phyloP scores from a whole-genome alignment of 2,888 invertebrate species.

The Salticus scenicus region DNA sequence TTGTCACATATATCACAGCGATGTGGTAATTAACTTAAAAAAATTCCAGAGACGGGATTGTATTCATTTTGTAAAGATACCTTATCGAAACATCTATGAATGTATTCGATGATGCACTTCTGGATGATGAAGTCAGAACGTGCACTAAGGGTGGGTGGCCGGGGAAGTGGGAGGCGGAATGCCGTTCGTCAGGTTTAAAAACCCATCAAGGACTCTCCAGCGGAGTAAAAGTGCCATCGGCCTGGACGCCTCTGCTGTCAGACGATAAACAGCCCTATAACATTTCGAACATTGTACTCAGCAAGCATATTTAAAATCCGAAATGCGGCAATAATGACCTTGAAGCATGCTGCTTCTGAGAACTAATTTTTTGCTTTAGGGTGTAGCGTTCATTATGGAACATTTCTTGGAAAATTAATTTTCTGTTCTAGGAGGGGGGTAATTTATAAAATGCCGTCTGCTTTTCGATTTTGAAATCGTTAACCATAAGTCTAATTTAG shows the following conservation, averaged over 20 bases:
- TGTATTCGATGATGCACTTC: not conserved
- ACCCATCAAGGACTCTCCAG: conserved; percentile 2
- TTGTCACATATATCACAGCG: not conserved
- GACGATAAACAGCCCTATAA: not conserved
- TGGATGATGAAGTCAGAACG: not conserved
- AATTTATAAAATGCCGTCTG: too few species aligned
- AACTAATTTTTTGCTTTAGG: too few species aligned
- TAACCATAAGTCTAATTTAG: too few species aligned
- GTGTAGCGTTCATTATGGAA: too few species aligned
- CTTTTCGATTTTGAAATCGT: too few species aligned
- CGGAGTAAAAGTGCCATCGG: not conserved
- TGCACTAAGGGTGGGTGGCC: not conserved
- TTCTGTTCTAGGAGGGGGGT: too few species aligned
- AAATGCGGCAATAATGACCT: not conserved
- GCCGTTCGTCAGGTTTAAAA: conserved; percentile 12
- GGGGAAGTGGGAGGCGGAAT: conserved; percentile 8
- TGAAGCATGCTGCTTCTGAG: not conserved
- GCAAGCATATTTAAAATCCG: not conserved
- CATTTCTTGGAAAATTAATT: too few species aligned
- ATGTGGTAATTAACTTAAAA: not conserved
- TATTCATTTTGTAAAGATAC: too few species aligned
- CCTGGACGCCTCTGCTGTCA: not conserved
- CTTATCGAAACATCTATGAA: too few species aligned
- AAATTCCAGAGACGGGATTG: not conserved
- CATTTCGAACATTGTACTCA: not conserved